Evolutionary conservation across 2,797 vertebrate genomes (phyloP).

Genomic region (Hoplostethus atlanticus): DNA sequence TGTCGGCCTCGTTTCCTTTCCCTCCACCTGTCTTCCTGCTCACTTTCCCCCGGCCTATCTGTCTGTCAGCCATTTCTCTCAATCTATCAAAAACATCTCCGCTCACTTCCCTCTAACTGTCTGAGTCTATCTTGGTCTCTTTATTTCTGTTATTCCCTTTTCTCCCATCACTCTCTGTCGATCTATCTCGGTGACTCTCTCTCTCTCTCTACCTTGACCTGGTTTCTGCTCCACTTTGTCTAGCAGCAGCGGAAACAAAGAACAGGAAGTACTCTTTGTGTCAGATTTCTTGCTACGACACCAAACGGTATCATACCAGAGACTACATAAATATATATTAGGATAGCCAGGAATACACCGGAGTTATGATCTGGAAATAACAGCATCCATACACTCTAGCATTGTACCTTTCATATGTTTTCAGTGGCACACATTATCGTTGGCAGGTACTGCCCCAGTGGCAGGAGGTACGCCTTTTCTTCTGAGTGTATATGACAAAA

Average conservation of each 20-base stretch:
- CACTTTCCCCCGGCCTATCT: neutral
- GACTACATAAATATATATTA: constrained; percentile 15
- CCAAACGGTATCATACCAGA: neutral
- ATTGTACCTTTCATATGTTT: constrained; percentile 8
- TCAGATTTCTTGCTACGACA: neutral
- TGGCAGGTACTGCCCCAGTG: constrained; percentile 18
- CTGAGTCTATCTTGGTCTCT: constrained; percentile 4
- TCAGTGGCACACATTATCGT: neutral
- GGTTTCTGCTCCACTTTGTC: constrained; percentile 52
- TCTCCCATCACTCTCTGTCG: neutral
- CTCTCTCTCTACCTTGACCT: constrained; percentile 30
- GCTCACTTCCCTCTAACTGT: neutral
- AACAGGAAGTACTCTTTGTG: constrained; percentile 27
- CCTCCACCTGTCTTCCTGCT: neutral
- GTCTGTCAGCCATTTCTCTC: constrained; percentile 35
- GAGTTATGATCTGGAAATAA: neutral
- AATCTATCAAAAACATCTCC: constrained; percentile 30
- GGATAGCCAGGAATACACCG: neutral
- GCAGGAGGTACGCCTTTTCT: too few relatives aligned
- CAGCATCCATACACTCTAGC: neutral
- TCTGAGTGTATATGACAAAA: constrained; percentile 27
- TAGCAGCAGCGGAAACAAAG: constrained; percentile 15
- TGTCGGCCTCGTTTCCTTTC: neutral
- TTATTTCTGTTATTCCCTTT: constrained; percentile 23
- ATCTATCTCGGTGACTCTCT: neutral